These are phyloP conservation scores for Portunus trituberculatus DNA, from an alignment of 1,140 invertebrate genomes.

Conservation along the genomic window DNA sequence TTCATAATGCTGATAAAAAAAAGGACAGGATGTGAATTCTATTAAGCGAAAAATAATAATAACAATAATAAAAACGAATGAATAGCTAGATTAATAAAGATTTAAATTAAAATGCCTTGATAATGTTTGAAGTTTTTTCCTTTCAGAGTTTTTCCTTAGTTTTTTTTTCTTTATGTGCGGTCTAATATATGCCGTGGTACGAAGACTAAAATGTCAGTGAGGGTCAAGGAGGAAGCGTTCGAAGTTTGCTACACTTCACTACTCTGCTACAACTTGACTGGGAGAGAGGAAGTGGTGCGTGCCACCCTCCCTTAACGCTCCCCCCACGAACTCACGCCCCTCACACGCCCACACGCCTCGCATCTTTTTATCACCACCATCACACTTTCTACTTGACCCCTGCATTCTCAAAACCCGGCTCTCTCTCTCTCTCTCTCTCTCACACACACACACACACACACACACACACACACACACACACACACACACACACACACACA, in stretches of 20 bases:
- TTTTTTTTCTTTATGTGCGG: background rate
- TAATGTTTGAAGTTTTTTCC: background rate
- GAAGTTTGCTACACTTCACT: no score
- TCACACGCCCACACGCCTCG: background rate
- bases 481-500: background rate
- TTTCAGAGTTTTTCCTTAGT: background rate
- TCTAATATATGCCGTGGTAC: no score
- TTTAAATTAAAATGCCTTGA: background rate
- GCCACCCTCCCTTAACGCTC: background rate
- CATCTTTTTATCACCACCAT: background rate
- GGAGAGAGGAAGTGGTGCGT: no score
- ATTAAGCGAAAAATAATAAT: background rate
- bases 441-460: no score
- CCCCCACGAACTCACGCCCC: background rate
- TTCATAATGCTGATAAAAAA: background rate
- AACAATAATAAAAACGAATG: background rate
- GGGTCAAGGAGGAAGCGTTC: no score
- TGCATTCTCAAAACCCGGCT: background rate
- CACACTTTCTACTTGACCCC: background rate
- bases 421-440: no score
- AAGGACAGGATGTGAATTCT: background rate
- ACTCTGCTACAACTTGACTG: no score
- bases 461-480: constrained; percentile 26
- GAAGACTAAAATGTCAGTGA: no score
- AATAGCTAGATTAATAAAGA: background rate